phyloP scores from a whole-genome alignment of 1,140 invertebrate species.

The Gryon sp. region DNA sequence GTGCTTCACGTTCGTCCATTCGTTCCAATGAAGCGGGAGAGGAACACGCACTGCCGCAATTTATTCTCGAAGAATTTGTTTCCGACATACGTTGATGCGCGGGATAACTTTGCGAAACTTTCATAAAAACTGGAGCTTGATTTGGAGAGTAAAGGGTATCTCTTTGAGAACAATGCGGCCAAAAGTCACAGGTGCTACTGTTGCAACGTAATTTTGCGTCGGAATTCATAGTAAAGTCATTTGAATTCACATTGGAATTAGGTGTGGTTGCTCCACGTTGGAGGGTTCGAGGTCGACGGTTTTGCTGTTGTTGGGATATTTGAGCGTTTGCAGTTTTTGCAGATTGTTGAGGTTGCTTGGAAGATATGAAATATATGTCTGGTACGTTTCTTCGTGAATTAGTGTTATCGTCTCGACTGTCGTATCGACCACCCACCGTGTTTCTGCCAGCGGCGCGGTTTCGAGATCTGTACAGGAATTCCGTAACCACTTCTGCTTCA shows the following conservation, averaged over 20 bases:
- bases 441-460: conserved; percentile 79
- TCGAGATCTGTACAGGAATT: conserved; percentile 81
- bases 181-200: conserved; percentile 81
- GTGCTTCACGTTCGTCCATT: conserved; percentile 68
- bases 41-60: conserved; percentile 71
- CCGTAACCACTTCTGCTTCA: conserved; percentile 81
- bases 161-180: conserved; percentile 81
- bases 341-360: conserved; percentile 68
- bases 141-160: conserved; percentile 74
- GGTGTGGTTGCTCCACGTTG: conserved; percentile 80
- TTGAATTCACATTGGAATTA: conserved; percentile 61
- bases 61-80: conserved; percentile 47
- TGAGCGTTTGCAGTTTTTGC: conserved; percentile 42
- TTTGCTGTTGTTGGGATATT: conserved; percentile 60
- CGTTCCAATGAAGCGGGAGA: conserved; percentile 73
- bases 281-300: conserved; percentile 70
- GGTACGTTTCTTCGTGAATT: conserved; percentile 65
- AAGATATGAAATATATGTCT: conserved; percentile 79
- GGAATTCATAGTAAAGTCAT: conserved; percentile 65
- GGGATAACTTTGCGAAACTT: conserved; percentile 81
- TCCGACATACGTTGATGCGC: conserved; percentile 75
- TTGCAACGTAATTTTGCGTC: conserved; percentile 77
- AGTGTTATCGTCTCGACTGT: conserved; percentile 73
- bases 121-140: conserved; percentile 75
- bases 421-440: conserved; percentile 77